Conservation (phyloP, 53 echinoderm and acorn worm genomes). For the Pentamera pediparva region DNA sequence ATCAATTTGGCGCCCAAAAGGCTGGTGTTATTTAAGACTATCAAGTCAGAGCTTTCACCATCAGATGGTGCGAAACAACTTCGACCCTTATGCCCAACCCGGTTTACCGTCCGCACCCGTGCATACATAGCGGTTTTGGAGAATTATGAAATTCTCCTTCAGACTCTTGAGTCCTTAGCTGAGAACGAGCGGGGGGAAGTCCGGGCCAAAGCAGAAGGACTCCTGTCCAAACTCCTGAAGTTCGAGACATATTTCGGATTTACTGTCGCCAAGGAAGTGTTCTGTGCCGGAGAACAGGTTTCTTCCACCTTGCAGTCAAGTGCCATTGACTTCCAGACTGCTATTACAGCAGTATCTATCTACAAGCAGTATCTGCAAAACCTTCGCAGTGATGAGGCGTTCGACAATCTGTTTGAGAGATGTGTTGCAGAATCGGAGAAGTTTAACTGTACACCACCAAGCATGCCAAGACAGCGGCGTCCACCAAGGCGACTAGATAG, state of each 20-base stretch:
- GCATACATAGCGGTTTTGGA: conserved; percentile 5
- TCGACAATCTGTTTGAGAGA: not conserved
- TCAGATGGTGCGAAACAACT: not conserved
- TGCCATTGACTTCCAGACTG: not conserved
- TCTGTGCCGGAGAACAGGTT: conserved; percentile 7
- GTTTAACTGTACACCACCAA: conserved; percentile 21
- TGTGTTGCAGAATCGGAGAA: conserved; percentile 26
- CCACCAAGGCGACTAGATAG: conserved; percentile 18
- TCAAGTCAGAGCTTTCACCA: not conserved
- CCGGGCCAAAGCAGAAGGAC: conserved; percentile 5
- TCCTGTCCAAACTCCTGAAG: not conserved
- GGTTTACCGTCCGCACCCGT: conserved; percentile 5
- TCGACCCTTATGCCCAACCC: conserved; percentile 39
- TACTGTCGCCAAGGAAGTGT: not conserved
- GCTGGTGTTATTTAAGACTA: not conserved
- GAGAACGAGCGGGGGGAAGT: not conserved
- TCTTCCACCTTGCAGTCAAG: not conserved
- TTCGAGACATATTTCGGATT: not conserved
- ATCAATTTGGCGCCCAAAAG: conserved; percentile 9
- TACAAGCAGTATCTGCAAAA: conserved; percentile 12
- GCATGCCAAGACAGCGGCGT: conserved; percentile 1
- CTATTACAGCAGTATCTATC: conserved; percentile 1
- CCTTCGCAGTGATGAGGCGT: not conserved
- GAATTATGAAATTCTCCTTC: conserved; percentile 30
- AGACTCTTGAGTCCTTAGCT: conserved; percentile 8